phyloP scores from a whole-genome alignment of 2,113 vertebrate species.

The Apus apus region DNA sequence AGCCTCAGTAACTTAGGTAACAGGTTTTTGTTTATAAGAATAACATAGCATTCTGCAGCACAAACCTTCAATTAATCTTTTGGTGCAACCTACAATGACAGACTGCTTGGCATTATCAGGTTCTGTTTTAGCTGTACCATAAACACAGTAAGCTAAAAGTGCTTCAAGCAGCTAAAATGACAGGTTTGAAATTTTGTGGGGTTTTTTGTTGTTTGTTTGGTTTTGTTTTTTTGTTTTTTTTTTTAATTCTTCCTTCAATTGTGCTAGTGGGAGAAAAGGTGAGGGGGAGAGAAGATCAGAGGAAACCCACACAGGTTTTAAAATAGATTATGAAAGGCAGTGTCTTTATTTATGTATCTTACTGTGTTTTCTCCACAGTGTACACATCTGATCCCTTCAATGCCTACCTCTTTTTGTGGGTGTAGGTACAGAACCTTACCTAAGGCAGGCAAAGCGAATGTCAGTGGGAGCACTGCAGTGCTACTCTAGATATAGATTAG shows the following conservation, averaged over 20 bases:
- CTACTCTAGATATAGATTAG: not conserved
- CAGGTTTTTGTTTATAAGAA: constrained; percentile 45
- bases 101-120: constrained; percentile 22
- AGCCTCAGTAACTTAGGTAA: constrained; percentile 61
- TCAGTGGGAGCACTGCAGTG: not conserved
- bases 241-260: not conserved
- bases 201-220: too few relatives aligned
- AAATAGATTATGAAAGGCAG: constrained; percentile 41
- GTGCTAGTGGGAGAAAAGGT: not conserved
- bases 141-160: constrained; percentile 37
- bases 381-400: not conserved
- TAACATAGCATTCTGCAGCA: constrained; percentile 40
- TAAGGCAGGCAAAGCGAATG: not conserved
- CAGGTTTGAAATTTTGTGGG: not conserved
- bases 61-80: constrained; percentile 67
- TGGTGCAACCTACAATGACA: not conserved
- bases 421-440: not conserved
- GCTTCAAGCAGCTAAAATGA: constrained; percentile 41
- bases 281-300: constrained; percentile 33
- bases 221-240: not conserved
- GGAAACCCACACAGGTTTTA: constrained; percentile 30
- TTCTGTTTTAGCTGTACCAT: constrained; percentile 33
- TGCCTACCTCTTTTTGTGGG: not conserved
- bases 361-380: not conserved
- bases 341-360: not conserved